Evolutionary conservation across 2,797 vertebrate species (phyloP).

Genomic region (Falco rusticolus): DNA sequence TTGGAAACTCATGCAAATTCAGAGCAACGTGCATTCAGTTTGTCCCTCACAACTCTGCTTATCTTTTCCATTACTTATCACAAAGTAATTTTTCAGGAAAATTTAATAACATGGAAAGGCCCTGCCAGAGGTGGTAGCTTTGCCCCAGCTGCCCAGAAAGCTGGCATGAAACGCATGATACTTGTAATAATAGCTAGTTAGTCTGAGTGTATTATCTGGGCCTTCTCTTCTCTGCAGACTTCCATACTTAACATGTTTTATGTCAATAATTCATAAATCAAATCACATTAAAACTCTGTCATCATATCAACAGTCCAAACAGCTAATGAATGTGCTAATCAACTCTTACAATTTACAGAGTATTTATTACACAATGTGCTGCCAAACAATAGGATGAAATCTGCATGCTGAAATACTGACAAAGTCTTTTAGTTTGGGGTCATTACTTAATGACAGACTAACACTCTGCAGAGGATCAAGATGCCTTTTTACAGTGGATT

Average conservation of each 20-base stretch:
- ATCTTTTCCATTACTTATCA: background rate
- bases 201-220: background rate
- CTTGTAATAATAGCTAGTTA: background rate
- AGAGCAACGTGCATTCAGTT: background rate
- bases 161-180: background rate
- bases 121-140: background rate
- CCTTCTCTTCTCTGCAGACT: background rate
- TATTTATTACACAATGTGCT: background rate
- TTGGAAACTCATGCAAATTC: background rate
- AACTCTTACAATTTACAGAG: background rate
- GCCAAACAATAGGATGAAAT: background rate
- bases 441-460: background rate
- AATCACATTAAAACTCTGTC: background rate
- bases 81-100: background rate
- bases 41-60: background rate
- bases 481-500: background rate
- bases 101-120: background rate
- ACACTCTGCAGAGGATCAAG: background rate
- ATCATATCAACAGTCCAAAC: background rate
- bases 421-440: background rate
- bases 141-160: background rate
- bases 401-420: background rate
- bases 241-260: background rate
- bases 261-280: background rate
- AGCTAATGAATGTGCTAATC: background rate